A percentile compares a stretch with the other conserved stretches of the same genome.
These are phyloP conservation scores for Habropoda laboriosa DNA, from an alignment of 1,140 invertebrate genomes.

Conservation along the genomic window DNA sequence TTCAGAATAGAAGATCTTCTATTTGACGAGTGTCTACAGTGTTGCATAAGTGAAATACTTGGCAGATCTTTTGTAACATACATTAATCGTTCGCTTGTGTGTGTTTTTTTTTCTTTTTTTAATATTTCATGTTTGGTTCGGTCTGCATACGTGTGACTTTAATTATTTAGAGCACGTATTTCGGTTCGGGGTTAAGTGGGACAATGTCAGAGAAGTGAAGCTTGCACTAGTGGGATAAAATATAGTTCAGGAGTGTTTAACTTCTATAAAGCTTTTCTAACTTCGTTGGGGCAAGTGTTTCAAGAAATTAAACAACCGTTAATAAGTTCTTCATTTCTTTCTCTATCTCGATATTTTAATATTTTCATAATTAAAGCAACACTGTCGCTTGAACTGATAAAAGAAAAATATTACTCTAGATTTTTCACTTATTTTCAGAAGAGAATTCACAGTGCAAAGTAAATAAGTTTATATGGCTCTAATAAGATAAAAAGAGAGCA, in stretches of 20 bases:
- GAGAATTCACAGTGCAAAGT: too few relatives aligned
- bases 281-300: neutral
- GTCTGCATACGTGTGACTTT: neutral
- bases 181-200: slow-evolving; percentile 6
- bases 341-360: neutral
- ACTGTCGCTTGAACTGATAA: too few relatives aligned
- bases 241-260: neutral
- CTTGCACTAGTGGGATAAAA: neutral
- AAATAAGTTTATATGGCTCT: too few relatives aligned
- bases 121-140: neutral
- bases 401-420: too few relatives aligned
- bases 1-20: too few relatives aligned
- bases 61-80: neutral
- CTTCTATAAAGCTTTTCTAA: neutral
- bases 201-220: slow-evolving; percentile 11
- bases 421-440: too few relatives aligned
- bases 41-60: neutral
- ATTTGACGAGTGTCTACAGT: too few relatives aligned
- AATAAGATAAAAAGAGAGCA: too few relatives aligned
- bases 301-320: neutral
- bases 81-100: too few relatives aligned
- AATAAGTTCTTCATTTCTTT: neutral
- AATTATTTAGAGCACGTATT: slow-evolving; percentile 12
- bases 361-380: too few relatives aligned
- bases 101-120: neutral